Evolutionary conservation across 2,888 invertebrate species (phyloP).

Genomic region (Leptura quadrifasciata): DNA sequence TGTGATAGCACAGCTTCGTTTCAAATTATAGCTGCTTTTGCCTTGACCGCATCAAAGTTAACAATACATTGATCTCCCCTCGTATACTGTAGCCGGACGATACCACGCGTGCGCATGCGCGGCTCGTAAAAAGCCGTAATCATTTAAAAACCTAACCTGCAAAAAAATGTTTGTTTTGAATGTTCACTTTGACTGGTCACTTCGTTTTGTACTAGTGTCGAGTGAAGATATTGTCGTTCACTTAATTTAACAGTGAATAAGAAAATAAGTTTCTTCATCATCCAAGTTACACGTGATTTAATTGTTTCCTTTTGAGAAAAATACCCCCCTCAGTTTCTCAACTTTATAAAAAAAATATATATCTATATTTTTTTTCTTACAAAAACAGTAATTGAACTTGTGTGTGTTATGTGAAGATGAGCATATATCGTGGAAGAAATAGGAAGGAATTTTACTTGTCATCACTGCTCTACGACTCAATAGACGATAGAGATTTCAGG

Average conservation of each 20-base stretch:
- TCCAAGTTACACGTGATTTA: not conserved
- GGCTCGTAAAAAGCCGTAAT: not conserved
- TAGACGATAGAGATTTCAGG: constrained; percentile 79
- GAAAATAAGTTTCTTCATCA: not conserved
- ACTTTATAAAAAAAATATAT: not conserved
- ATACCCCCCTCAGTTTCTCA: not conserved
- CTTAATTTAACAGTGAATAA: not conserved
- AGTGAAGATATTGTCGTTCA: not conserved
- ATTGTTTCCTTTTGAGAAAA: not conserved
- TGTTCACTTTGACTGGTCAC: constrained; percentile 21
- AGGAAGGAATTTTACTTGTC: constrained; percentile 67
- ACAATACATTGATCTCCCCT: constrained; percentile 2
- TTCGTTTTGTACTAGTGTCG: constrained; percentile 1
- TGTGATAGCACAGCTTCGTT: not conserved
- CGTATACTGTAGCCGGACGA: not conserved
- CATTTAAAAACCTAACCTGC: constrained; percentile 44
- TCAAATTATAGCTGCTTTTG: not conserved
- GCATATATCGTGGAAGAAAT: constrained; percentile 65
- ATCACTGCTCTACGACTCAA: constrained; percentile 78
- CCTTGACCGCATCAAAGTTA: not conserved
- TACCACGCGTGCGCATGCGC: constrained; percentile 18
- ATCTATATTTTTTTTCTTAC: constrained; percentile 9
- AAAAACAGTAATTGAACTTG: constrained; percentile 32
- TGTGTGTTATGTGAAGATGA: constrained; percentile 66
- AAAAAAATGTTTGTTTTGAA: constrained; percentile 43